phyloP scores from a whole-genome alignment of 2,113 vertebrate species.

The Neotragus moschatus region DNA sequence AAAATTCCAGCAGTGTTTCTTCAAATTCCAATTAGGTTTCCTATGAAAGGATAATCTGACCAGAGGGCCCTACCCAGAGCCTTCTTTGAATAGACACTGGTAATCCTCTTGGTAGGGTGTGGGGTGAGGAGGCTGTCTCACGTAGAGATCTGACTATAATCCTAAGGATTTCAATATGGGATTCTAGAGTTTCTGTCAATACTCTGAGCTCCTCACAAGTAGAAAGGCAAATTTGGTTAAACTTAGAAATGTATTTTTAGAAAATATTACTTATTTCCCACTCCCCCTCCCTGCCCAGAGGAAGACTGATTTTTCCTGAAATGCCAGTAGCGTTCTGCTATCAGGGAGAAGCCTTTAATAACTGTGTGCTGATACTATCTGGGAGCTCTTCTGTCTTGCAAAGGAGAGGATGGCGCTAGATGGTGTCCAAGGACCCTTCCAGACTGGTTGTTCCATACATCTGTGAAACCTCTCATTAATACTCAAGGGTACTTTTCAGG shows the following conservation, averaged over 20 bases:
- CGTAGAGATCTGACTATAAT: constrained; percentile 14
- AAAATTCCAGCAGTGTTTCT: constrained; percentile 43
- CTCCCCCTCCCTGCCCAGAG: neutral
- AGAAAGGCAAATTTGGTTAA: constrained; percentile 22
- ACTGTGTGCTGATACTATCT: neutral
- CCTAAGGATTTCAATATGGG: neutral
- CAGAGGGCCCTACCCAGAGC: neutral
- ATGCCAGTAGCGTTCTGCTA: neutral
- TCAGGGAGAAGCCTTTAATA: neutral
- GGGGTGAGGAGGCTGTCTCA: neutral
- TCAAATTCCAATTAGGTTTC: constrained; percentile 33
- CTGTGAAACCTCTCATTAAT: neutral
- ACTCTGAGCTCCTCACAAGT: constrained; percentile 26
- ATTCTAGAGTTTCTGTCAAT: neutral
- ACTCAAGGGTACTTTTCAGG: neutral
- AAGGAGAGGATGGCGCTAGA: neutral
- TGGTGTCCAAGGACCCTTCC: neutral
- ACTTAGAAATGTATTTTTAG: constrained; percentile 13
- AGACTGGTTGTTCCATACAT: neutral
- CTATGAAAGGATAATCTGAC: constrained; percentile 1
- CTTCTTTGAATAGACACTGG: constrained; percentile 18
- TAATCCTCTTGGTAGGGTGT: constrained; percentile 1
- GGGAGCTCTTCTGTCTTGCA: neutral
- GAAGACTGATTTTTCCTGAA: neutral
- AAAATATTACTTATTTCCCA: constrained; percentile 8